phyloP scores from a whole-genome alignment of 2,888 invertebrate species.

The Xanthia togata region DNA sequence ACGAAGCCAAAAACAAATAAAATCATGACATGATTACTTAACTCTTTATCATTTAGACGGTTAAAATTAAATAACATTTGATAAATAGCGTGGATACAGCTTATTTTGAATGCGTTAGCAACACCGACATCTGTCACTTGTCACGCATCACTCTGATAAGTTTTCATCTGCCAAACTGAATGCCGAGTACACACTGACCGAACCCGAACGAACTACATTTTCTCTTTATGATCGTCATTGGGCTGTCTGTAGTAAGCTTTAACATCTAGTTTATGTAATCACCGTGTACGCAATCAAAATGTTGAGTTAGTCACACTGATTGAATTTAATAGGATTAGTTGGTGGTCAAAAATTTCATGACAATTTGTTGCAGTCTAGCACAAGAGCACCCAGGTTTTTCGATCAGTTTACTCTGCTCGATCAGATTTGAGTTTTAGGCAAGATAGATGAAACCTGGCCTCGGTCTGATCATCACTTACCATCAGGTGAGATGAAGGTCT shows the following conservation, averaged over 20 bases:
- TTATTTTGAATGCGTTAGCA: conserved; percentile 27
- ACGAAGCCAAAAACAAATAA: not conserved
- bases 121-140: conserved; percentile 40
- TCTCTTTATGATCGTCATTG: conserved; percentile 18
- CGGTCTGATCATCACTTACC: too few species aligned
- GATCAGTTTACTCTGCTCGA: too few species aligned
- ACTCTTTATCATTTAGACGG: conserved; percentile 1
- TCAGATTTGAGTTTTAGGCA: not conserved
- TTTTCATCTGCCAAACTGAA: conserved; percentile 46
- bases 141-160: conserved; percentile 30
- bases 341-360: too few species aligned
- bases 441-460: conserved; percentile 4
- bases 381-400: not conserved
- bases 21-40: not conserved
- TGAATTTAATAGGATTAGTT: not conserved
- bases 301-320: not conserved
- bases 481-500: too few species aligned
- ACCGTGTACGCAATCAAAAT: conserved; percentile 5
- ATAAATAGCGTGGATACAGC: conserved; percentile 11
- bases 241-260: conserved; percentile 21
- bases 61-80: conserved; percentile 11
- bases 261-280: conserved; percentile 21
- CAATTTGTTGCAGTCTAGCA: not conserved
- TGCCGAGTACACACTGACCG: conserved; percentile 14
- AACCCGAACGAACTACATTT: conserved; percentile 21